A percentile compares a stretch with the other conserved stretches of the same genome.
Conservation (phyloP, 2,797 vertebrate genomes). For the Eulemur rubriventer region DNA sequence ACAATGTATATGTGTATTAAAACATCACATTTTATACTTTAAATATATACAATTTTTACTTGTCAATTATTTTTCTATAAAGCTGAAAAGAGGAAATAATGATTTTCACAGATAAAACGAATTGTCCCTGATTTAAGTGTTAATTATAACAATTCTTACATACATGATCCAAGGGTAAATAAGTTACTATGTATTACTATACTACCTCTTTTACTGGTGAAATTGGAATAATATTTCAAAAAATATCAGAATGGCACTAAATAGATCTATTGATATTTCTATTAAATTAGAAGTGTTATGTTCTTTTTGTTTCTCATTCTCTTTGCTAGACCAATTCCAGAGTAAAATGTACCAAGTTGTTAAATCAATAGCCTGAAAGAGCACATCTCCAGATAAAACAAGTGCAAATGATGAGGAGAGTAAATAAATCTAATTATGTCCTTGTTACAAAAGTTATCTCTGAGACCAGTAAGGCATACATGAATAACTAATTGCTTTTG, state of each 20-base stretch:
- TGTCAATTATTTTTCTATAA: neutral
- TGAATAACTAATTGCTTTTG: slow-evolving; percentile 32
- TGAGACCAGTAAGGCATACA: neutral
- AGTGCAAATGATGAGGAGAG: neutral
- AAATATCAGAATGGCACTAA: neutral
- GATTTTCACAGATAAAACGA: neutral
- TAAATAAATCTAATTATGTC: slow-evolving; percentile 4
- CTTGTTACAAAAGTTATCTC: neutral
- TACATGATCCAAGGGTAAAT: neutral
- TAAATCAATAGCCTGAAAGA: slow-evolving; percentile 51
- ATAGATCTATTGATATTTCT: neutral
- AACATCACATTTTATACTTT: neutral
- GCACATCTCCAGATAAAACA: neutral
- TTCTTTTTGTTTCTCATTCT: neutral
- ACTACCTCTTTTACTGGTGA: neutral
- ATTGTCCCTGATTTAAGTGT: neutral
- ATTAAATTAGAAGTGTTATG: neutral
- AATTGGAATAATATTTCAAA: neutral
- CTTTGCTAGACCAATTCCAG: neutral
- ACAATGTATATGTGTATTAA: neutral
- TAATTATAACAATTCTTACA: neutral
- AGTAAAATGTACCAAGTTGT: neutral
- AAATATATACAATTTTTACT: neutral
- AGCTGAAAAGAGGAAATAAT: neutral
- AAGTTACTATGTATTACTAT: neutral